Evolutionary conservation across 2,797 vertebrate genomes (phyloP).

Genomic region (Darevskia mixta): DNA sequence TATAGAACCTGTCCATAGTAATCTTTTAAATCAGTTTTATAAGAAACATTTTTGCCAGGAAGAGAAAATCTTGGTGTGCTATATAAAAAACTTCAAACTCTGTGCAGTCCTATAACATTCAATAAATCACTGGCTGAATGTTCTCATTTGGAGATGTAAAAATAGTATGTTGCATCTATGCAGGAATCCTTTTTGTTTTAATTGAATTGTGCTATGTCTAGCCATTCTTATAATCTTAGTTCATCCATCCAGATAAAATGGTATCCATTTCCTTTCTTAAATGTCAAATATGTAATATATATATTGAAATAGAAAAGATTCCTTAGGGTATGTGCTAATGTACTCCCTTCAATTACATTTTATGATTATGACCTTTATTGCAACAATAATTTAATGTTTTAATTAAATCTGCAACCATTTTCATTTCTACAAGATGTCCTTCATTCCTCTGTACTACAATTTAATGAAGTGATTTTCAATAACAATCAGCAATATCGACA

Average conservation of each 20-base stretch:
- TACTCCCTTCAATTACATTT: slow-evolving; percentile 73
- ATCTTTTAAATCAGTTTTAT: background rate
- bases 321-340: slow-evolving; percentile 69
- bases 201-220: slow-evolving; percentile 42
- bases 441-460: slow-evolving; percentile 63
- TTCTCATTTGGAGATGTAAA: slow-evolving; percentile 42
- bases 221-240: slow-evolving; percentile 43
- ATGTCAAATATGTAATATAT: slow-evolving; percentile 71
- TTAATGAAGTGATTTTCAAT: slow-evolving; percentile 73
- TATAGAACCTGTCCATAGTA: background rate
- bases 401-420: slow-evolving; percentile 76
- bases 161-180: slow-evolving; percentile 39
- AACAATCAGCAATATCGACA: slow-evolving; percentile 61
- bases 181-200: slow-evolving; percentile 54
- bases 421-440: slow-evolving; percentile 70
- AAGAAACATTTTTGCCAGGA: background rate
- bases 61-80: background rate
- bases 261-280: slow-evolving; percentile 65
- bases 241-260: slow-evolving; percentile 69
- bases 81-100: background rate
- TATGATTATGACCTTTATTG: slow-evolving; percentile 77
- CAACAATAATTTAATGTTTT: slow-evolving; percentile 78
- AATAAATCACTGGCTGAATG: slow-evolving; percentile 50
- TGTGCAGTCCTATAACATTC: background rate
- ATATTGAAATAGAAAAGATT: slow-evolving; percentile 65